Evolutionary conservation across 1,140 invertebrate genomes (phyloP).

Genomic region (Kradibia gibbosae): DNA sequence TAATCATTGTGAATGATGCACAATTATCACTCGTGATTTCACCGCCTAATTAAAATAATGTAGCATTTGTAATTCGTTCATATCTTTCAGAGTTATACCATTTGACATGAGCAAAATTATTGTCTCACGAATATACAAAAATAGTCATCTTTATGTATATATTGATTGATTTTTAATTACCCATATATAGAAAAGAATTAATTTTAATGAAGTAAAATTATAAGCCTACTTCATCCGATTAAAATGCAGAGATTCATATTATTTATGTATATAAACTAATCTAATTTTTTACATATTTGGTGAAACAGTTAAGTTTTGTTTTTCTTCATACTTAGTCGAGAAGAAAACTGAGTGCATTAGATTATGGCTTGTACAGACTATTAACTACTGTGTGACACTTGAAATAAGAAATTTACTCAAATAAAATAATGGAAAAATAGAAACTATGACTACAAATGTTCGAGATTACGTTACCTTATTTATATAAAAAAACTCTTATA

Average conservation of each 20-base stretch:
- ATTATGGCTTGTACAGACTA: too few relatives aligned
- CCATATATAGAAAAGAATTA: neutral
- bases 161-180: neutral
- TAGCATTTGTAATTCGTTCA: constrained; percentile 20
- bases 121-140: neutral
- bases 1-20: constrained; percentile 27
- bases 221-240: too few relatives aligned
- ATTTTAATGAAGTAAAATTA: neutral
- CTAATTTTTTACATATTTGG: too few relatives aligned
- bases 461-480: constrained; percentile 47
- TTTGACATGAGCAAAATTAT: constrained; percentile 9
- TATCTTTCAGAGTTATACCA: constrained; percentile 18
- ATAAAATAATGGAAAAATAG: constrained; percentile 6
- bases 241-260: too few relatives aligned
- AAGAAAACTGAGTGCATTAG: too few relatives aligned
- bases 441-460: constrained; percentile 32
- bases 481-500: constrained; percentile 28
- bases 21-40: constrained; percentile 23
- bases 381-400: neutral
- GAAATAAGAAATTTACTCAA: neutral
- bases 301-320: neutral
- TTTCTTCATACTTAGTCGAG: neutral
- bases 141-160: neutral
- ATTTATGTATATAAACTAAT: too few relatives aligned
- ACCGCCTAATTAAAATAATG: constrained; percentile 31